Percentiles rank a stretch among this genome's conserved stretches.
These are phyloP conservation scores for Cataglyphis rosenhaueri DNA, from an alignment of 2,888 invertebrate species.

Conservation along the genomic window DNA sequence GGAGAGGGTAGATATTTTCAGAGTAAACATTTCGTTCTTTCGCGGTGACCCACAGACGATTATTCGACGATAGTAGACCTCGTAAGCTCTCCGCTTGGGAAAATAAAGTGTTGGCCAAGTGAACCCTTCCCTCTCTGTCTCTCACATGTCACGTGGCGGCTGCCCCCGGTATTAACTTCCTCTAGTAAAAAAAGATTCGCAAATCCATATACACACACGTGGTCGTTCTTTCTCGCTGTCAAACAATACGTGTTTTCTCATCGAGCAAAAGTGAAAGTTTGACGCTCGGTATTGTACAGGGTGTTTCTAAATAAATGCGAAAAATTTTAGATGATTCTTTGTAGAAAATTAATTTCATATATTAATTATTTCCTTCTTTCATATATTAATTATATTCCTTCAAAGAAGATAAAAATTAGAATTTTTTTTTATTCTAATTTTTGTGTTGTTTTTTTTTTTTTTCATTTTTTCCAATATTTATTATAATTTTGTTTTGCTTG, in stretches of 20 bases:
- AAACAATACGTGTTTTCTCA: conserved; percentile 14
- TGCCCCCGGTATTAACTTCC: conserved; percentile 40
- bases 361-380: too few species aligned
- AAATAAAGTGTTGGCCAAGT: conserved; percentile 64
- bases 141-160: neutral
- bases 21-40: conserved; percentile 62
- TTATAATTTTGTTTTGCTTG: too few species aligned
- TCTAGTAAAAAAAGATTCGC: neutral
- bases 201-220: conserved; percentile 14
- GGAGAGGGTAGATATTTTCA: conserved; percentile 62
- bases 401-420: too few species aligned
- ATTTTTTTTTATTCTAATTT: too few species aligned
- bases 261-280: conserved; percentile 25
- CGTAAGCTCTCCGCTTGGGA: conserved; percentile 54
- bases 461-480: too few species aligned
- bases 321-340: too few species aligned
- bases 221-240: neutral
- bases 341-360: too few species aligned
- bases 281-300: neutral
- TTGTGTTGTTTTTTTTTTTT: too few species aligned
- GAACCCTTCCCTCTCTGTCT: conserved; percentile 10
- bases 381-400: too few species aligned
- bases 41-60: conserved; percentile 46
- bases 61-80: conserved; percentile 44
- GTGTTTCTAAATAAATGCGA: too few species aligned